phyloP scores from a whole-genome alignment of 2,113 vertebrate species.

The Laticauda colubrina region DNA sequence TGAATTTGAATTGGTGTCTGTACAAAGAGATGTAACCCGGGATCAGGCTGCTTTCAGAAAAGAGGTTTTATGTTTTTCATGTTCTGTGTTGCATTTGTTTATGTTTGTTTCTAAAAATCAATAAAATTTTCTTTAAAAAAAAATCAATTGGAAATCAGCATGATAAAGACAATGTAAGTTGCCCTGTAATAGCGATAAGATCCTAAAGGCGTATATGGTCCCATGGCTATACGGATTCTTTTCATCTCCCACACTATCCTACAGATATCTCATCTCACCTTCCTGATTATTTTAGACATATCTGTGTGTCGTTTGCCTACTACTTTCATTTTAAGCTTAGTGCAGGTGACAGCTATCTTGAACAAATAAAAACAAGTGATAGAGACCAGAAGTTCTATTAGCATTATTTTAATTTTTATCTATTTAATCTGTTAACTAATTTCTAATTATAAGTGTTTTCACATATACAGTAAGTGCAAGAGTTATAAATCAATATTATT shows the following conservation, averaged over 20 bases:
- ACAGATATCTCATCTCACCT: conserved; percentile 37
- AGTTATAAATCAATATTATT: conserved; percentile 2
- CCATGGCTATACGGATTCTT: conserved; percentile 63
- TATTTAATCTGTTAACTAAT: conserved; percentile 32
- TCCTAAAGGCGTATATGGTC: conserved; percentile 19
- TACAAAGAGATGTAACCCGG: no score
- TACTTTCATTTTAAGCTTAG: conserved; percentile 32
- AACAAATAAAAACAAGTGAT: not conserved
- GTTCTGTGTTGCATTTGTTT: no score
- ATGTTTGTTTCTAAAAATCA: no score
- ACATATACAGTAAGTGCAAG: not conserved
- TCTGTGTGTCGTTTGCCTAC: conserved; percentile 33
- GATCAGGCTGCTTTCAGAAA: no score
- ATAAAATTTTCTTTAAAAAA: conserved; percentile 20
- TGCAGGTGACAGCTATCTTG: conserved; percentile 29
- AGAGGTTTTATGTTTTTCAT: no score
- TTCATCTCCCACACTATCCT: conserved; percentile 58
- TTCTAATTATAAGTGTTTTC: conserved; percentile 27
- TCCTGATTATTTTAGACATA: not conserved
- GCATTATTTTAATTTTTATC: conserved; percentile 21
- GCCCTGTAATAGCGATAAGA: conserved; percentile 71
- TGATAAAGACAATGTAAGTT: conserved; percentile 73
- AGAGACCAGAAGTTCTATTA: not conserved
- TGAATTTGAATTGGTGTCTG: no score
- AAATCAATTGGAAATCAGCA: conserved; percentile 75